Conservation (phyloP, 2,113 vertebrate species). For the Toxostoma redivivum region DNA sequence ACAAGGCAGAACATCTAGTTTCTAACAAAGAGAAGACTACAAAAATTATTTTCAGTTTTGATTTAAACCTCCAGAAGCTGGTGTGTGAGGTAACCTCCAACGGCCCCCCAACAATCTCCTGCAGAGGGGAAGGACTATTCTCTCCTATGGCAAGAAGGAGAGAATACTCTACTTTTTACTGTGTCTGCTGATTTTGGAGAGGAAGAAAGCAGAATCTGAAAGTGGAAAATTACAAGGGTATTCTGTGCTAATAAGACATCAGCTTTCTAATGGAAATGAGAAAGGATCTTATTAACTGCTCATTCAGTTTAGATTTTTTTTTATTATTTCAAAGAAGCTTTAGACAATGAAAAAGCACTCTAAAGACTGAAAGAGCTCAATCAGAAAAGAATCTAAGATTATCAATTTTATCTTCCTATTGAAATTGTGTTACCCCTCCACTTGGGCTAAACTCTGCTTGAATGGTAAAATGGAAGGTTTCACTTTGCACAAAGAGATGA, state of each 20-base stretch:
- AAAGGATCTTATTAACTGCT: neutral
- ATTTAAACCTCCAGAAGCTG: neutral
- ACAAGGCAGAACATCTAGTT: neutral
- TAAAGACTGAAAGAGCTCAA: neutral
- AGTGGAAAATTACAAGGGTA: slow-evolving; percentile 2
- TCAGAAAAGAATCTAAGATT: neutral
- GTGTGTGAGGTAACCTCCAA: neutral
- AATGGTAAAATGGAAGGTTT: neutral
- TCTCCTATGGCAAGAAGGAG: neutral
- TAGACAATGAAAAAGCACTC: neutral
- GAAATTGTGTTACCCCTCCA: neutral
- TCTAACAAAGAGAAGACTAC: neutral
- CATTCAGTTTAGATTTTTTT: neutral
- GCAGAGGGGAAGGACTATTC: neutral
- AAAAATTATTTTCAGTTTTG: neutral
- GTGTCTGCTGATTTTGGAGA: neutral
- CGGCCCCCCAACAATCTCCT: neutral
- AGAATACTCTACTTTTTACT: neutral
- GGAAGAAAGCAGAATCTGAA: neutral
- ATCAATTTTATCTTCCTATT: neutral
- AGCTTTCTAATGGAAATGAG: neutral
- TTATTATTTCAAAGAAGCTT: neutral
- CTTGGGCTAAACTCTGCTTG: neutral
- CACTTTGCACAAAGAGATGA: neutral
- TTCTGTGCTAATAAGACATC: neutral